phyloP scores from a whole-genome alignment of 1,140 invertebrate species.

The Nasonia vitripennis region DNA sequence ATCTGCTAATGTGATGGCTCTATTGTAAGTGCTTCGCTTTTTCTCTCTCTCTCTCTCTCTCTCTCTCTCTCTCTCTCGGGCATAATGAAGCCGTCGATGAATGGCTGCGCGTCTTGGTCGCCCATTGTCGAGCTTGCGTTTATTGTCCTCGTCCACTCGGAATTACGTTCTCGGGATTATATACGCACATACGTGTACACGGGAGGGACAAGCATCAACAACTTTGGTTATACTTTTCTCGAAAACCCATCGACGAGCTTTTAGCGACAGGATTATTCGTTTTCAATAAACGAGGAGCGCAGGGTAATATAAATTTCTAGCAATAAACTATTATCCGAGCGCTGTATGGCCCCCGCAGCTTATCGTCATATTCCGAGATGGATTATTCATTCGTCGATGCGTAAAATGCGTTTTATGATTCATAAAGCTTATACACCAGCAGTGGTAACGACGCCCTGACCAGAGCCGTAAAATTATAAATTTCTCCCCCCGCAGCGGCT shows the following conservation, averaged over 20 bases:
- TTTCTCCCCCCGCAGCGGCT: neutral
- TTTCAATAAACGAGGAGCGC: neutral
- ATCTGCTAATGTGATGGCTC: neutral
- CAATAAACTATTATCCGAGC: neutral
- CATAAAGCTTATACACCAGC: neutral
- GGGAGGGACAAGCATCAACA: too few species aligned
- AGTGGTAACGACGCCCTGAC: neutral
- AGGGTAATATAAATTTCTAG: neutral
- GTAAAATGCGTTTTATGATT: constrained; percentile 4
- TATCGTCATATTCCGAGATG: constrained; percentile 1
- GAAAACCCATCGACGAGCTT: neutral
- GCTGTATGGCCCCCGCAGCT: neutral
- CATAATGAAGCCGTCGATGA: constrained; percentile 17
- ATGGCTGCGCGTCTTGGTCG: neutral
- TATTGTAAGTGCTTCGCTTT: constrained; percentile 4
- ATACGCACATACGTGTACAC: too few species aligned
- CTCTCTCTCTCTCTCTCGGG: neutral
- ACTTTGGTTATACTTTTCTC: neutral
- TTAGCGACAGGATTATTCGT: neutral
- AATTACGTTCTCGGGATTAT: too few species aligned
- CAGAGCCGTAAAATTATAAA: neutral
- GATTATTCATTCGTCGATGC: neutral
- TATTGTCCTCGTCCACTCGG: too few species aligned
- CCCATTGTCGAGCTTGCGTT: neutral
- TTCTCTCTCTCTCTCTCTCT: neutral